Evolutionary conservation across 2,888 invertebrate genomes (phyloP).

Genomic region (Darwinula stevensoni): DNA sequence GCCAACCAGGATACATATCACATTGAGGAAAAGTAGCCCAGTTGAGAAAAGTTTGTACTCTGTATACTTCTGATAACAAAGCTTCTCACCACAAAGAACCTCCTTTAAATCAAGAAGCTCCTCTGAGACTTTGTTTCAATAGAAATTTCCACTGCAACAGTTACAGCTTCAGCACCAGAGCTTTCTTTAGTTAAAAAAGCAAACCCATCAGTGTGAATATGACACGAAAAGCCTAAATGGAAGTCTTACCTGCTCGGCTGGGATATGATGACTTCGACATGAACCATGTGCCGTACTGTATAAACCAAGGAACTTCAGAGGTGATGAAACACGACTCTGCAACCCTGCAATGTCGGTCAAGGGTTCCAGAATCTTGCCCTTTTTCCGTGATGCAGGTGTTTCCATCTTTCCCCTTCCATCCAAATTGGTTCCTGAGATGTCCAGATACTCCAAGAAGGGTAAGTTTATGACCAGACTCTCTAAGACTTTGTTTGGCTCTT

Average conservation of each 20-base stretch:
- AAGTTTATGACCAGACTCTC: slow-evolving; percentile 37
- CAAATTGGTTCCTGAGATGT: slow-evolving; percentile 85
- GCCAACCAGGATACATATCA: too few species aligned
- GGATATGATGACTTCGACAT: slow-evolving; percentile 64
- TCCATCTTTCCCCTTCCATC: slow-evolving; percentile 36
- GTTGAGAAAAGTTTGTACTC: too few species aligned
- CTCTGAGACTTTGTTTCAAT: too few species aligned
- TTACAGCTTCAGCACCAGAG: too few species aligned
- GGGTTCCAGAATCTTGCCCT: slow-evolving; percentile 4
- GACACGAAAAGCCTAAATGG: too few species aligned
- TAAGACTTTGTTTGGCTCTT: slow-evolving; percentile 39
- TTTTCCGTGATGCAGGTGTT: slow-evolving; percentile 4
- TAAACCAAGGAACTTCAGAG: slow-evolving; percentile 65
- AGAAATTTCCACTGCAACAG: too few species aligned
- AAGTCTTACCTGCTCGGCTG: slow-evolving; percentile 53
- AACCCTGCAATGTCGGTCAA: slow-evolving; percentile 57
- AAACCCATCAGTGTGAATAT: too few species aligned
- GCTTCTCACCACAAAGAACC: too few species aligned
- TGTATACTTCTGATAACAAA: too few species aligned
- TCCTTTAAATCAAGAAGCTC: too few species aligned
- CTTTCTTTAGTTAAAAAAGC: too few species aligned
- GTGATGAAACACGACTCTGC: slow-evolving; percentile 35
- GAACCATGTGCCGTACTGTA: slow-evolving; percentile 70
- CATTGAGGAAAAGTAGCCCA: too few species aligned
- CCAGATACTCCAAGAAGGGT: slow-evolving; percentile 44